Percentiles rank a stretch among this genome's conserved stretches.
phyloP scores from a whole-genome alignment of 2,888 invertebrate species.

The Ornithoptera alexandrae region DNA sequence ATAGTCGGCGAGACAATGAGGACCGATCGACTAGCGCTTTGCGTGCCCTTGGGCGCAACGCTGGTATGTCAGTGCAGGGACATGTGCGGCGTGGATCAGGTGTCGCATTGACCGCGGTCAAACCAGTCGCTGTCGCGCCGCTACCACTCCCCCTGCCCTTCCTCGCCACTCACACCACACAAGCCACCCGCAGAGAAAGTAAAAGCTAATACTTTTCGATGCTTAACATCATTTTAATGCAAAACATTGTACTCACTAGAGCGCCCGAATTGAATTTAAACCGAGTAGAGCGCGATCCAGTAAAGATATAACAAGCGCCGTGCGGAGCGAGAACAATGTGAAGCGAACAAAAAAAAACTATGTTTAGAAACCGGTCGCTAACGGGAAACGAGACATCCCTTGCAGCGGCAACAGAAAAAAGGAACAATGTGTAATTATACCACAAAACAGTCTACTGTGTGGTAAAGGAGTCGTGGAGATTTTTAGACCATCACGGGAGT shows the following conservation, averaged over 20 bases:
- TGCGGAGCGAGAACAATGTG: constrained; percentile 35
- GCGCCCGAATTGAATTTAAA: not conserved
- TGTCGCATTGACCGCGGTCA: constrained; percentile 73
- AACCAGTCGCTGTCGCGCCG: constrained; percentile 46
- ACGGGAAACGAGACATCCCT: constrained; percentile 54
- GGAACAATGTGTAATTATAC: constrained; percentile 66
- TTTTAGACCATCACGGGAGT: not conserved
- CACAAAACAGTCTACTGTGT: constrained; percentile 45
- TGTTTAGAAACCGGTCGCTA: constrained; percentile 47
- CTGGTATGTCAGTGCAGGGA: constrained; percentile 44
- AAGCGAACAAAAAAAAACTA: constrained; percentile 45
- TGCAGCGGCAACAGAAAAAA: constrained; percentile 50
- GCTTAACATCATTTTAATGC: constrained; percentile 4
- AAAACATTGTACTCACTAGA: not conserved
- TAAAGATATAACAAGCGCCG: not conserved
- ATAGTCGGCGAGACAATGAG: constrained; percentile 21
- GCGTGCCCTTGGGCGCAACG: constrained; percentile 53
- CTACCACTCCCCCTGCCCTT: constrained; percentile 7
- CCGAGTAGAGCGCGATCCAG: not conserved
- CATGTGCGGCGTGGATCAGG: constrained; percentile 70
- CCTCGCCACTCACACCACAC: too few relatives aligned
- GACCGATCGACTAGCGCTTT: constrained; percentile 21
- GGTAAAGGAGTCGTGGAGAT: not conserved
- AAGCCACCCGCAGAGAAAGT: constrained; percentile 48
- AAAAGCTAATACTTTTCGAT: constrained; percentile 43